These are phyloP conservation scores for fruit fly (Drosophila melanogaster) DNA, from an alignment of 1,140 invertebrate species.

Conservation along the genomic window DNA sequence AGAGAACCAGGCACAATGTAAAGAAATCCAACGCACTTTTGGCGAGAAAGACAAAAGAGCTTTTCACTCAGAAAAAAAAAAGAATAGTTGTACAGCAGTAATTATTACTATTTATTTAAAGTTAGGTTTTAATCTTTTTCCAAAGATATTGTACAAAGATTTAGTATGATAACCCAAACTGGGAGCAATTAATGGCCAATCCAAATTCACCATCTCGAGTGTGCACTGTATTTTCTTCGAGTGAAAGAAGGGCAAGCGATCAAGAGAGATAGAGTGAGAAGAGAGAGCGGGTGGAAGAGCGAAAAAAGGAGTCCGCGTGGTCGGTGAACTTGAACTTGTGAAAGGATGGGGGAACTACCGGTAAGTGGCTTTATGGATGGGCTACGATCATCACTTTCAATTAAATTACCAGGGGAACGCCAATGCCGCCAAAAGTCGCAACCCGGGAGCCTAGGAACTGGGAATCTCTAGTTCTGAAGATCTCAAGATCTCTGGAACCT, in stretches of 20 bases:
- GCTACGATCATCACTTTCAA: slow-evolving; percentile 2
- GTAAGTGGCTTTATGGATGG: not conserved
- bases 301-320: slow-evolving; percentile 9
- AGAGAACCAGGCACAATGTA: not conserved
- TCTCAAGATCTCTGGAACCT: slow-evolving; percentile 2
- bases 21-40: slow-evolving; percentile 10
- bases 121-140: too few relatives aligned
- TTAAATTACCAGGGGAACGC: slow-evolving; percentile 6
- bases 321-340: slow-evolving; percentile 59
- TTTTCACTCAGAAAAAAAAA: not conserved
- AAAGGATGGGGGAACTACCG: not conserved
- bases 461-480: not conserved
- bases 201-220: not conserved
- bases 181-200: not conserved
- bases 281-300: not conserved
- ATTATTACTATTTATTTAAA: not conserved
- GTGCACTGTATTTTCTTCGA: not conserved
- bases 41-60: not conserved
- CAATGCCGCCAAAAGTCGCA: slow-evolving; percentile 14
- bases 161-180: too few relatives aligned
- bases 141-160: too few relatives aligned
- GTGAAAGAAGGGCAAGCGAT: not conserved
- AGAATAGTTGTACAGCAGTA: not conserved
- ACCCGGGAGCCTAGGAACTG: not conserved
- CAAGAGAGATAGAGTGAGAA: not conserved